Conservation (phyloP, 23 tunicate genomes). For the Ciona savignyi region DNA sequence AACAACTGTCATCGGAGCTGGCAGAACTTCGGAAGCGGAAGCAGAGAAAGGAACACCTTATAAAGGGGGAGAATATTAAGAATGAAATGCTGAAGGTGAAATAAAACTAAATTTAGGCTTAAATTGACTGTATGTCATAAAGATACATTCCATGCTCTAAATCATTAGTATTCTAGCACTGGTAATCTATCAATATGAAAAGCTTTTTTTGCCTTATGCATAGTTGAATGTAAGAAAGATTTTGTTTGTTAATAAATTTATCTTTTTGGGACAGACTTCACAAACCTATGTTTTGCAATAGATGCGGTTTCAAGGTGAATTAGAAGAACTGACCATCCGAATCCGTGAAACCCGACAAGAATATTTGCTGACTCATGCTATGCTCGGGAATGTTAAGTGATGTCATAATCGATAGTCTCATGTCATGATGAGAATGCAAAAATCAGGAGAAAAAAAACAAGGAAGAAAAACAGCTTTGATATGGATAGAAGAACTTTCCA, state of each 20-base stretch:
- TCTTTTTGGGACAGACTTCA: not conserved
- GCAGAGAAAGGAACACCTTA: slow-evolving; percentile 39
- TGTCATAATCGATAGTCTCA: too few species aligned
- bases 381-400: slow-evolving; percentile 28
- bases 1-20: slow-evolving; percentile 46
- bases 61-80: slow-evolving; percentile 70
- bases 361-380: slow-evolving; percentile 40
- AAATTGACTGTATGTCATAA: not conserved
- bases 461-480: too few species aligned
- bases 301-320: slow-evolving; percentile 60
- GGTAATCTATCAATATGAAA: too few species aligned
- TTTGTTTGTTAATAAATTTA: too few species aligned
- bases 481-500: too few species aligned
- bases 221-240: too few species aligned
- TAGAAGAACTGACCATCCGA: slow-evolving; percentile 54
- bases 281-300: not conserved
- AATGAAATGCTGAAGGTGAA: slow-evolving; percentile 71
- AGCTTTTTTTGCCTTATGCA: too few species aligned
- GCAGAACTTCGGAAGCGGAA: slow-evolving; percentile 50
- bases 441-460: too few species aligned
- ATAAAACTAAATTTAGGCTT: not conserved
- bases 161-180: too few species aligned
- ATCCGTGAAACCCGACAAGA: slow-evolving; percentile 59
- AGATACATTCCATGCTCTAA: not conserved
- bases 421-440: too few species aligned